A percentile compares a stretch with the other conserved stretches of the same genome.
Conservation (phyloP, 2,888 invertebrate genomes). For the Spisula solida region DNA sequence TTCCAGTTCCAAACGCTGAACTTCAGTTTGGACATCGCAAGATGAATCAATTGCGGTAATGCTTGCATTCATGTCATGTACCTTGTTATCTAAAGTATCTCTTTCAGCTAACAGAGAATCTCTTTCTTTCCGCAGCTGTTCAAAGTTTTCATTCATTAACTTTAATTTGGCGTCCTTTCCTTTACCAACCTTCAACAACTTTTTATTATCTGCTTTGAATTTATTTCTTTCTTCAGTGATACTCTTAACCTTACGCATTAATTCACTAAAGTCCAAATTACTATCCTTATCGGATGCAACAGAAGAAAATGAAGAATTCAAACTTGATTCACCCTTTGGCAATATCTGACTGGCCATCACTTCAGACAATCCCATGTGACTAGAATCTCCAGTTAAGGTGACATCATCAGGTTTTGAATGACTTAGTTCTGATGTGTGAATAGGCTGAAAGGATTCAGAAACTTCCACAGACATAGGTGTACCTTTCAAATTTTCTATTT, state of each 20-base stretch:
- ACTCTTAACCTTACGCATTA: constrained; percentile 44
- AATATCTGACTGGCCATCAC: constrained; percentile 32
- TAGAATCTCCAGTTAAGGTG: background rate
- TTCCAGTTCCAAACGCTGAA: constrained; percentile 50
- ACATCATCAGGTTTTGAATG: background rate
- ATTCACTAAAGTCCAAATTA: constrained; percentile 20
- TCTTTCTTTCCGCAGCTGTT: constrained; percentile 59
- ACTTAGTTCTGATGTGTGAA: constrained; percentile 24
- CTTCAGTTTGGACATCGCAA: constrained; percentile 37
- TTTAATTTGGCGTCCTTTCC: constrained; percentile 70
- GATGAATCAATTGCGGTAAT: constrained; percentile 45
- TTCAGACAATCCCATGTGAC: background rate
- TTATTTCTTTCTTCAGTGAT: constrained; percentile 66
- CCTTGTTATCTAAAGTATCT: constrained; percentile 65
- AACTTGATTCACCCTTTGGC: constrained; percentile 47
- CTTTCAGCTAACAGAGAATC: constrained; percentile 61
- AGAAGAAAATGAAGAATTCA: constrained; percentile 65
- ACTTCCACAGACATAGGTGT: background rate
- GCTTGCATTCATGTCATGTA: constrained; percentile 58
- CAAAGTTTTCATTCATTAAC: constrained; percentile 68
- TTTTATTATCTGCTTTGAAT: constrained; percentile 67
- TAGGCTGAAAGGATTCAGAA: background rate
- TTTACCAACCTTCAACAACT: constrained; percentile 64
- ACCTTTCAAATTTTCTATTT: constrained; percentile 10
- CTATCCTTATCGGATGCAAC: constrained; percentile 50